Base-by-base conservation (phyloP, 2,113 vertebrate genomes). In the Choloepus hoffmanni region DNA sequence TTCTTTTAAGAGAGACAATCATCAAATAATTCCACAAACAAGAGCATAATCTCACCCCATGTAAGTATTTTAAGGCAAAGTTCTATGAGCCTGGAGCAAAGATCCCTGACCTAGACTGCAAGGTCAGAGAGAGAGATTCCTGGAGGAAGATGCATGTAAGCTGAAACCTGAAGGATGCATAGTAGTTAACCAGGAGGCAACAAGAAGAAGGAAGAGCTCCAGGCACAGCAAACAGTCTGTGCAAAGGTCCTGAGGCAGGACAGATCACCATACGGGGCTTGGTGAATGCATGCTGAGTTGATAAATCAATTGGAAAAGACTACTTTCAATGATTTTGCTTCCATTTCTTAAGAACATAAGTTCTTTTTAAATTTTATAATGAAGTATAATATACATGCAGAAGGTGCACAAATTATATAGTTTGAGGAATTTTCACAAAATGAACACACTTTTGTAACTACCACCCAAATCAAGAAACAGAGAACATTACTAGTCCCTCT, bases 401-500 rank as follows among this genome's bases (percentile, higher is more conserved):
- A 90, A 87, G 70, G 28, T 76, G 11, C 2, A 26, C 9, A 63
- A 58, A 60, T 84, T 13, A 65, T 23, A n/a, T 7, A n/a, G 16
- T 86, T 67, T 21, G 33, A 60, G 62, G 53, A n/a, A 48, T 53
- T 92, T 92, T 94, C 28, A 81, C 67, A 90, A 86, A 88, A 81
- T 13, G 40, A 85, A 65, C 5, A 40, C 19, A 55, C 26, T 16
- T 40, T 21, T 40, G 14, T 45, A 45, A 73, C 19, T 36, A 62
- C 14, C 16, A 50, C 30, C 45, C 24, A 63, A 43, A 68, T 63
- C 81, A 95, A 90, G 60, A 89, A 50, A n/a, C 0, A 45, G 30
- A 40, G 36, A 2, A 28, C 7, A 7, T 58, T 13, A 26, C 16
- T 10, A 19, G 45, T 8, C 40, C 11, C 16, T 50, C 73, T 36